Base-by-base conservation (phyloP, 1,140 invertebrate genomes). In the Neodiprion lecontei region DNA sequence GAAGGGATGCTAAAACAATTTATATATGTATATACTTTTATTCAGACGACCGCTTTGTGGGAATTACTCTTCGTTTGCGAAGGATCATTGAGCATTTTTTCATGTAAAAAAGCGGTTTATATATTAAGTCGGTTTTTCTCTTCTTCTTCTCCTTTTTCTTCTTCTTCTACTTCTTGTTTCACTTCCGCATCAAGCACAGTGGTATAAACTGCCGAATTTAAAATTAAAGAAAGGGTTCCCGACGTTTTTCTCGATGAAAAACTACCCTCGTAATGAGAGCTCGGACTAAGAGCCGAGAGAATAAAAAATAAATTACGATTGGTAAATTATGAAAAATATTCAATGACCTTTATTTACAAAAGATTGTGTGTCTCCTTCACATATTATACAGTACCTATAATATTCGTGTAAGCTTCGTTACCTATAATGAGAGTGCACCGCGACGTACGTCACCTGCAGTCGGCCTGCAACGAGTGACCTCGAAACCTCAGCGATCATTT, bases 1-100 rank as follows among this genome's bases (percentile, higher is more conserved):
- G 67, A 69, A 69, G 67, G 67, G 67, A 69, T 69, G 67, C 17
- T 21, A 23, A 69, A 69, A 69, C 67, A 69, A 69, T 69, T 69
- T 69, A 69, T 69, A 69, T 65, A 65, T 65, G 12, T 65, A 14
- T 65, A 65, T 14, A 23, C 21, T 23, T 21, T 69, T 47, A 69
- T 21, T 21, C 67, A 21, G 17, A 12, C 14, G 21, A 21, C 67
- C 67, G 21, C 67, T 69, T 69, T 47, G 67, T 69, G 67, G 40
- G 67, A 11, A 69, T 69, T 69, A 69, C 21, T 23, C 67, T 47
- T 69, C 40, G 67, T 69, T 69, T 69, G 67, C 67, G 23, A 47
- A 69, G 67, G 67, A 69, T 69, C 67, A 12, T 69, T 47, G 53
- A 9, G 53, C 11, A 61, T 61, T 9, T 61, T 61, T 40, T 40